These are phyloP conservation scores for Chouioia cunea DNA, from an alignment of 2,888 invertebrate species.

Conservation along the genomic window DNA sequence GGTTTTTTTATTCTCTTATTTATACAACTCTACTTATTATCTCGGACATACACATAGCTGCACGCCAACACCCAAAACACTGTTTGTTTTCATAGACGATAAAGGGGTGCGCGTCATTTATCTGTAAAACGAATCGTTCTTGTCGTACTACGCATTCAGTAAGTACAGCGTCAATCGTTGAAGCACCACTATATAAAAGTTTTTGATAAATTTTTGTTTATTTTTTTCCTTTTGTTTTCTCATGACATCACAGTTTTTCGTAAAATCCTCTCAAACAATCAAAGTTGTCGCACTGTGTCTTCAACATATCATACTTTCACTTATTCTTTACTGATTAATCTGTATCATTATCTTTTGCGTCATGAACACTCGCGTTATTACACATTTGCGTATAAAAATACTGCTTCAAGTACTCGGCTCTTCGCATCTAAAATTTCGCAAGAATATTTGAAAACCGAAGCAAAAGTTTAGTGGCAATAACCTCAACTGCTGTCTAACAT, in stretches of 20 bases:
- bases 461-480: constrained; percentile 11
- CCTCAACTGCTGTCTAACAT: too few relatives aligned
- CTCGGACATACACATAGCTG: constrained; percentile 41
- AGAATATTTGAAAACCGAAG: constrained; percentile 31
- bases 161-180: constrained; percentile 47
- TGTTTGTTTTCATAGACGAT: constrained; percentile 17
- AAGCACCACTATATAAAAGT: constrained; percentile 44
- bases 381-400: constrained; percentile 46
- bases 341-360: constrained; percentile 10
- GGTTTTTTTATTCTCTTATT: constrained; percentile 32
- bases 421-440: constrained; percentile 28
- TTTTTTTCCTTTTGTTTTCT: constrained; percentile 25
- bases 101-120: constrained; percentile 35
- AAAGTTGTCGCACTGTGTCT: constrained; percentile 30
- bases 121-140: constrained; percentile 44
- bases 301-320: constrained; percentile 22
- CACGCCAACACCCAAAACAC: constrained; percentile 34
- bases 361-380: constrained; percentile 31
- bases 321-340: constrained; percentile 10
- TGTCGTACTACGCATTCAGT: constrained; percentile 40
- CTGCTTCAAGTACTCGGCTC: constrained; percentile 43
- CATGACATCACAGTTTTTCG: constrained; percentile 46
- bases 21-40: constrained; percentile 23
- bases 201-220: neutral
- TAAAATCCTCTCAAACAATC: constrained; percentile 34